Conservation (phyloP, 2,888 invertebrate genomes). For the Sesia bembeciformis region DNA sequence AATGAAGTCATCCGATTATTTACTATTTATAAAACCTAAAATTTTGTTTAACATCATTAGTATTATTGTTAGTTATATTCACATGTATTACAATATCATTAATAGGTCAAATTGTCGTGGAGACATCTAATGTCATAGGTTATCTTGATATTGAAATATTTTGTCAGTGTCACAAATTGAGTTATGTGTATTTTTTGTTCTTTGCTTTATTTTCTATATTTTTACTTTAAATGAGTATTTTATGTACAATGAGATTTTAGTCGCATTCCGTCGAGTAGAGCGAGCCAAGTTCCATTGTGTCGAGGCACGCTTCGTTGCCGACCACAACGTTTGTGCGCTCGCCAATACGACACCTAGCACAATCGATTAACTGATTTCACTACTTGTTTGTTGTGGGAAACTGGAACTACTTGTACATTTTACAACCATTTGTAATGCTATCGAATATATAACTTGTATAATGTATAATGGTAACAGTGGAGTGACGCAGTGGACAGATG, state of each 20-base stretch:
- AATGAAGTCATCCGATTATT: too few species aligned
- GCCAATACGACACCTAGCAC: constrained; percentile 43
- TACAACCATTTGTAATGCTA: too few species aligned
- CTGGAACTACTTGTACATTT: too few species aligned
- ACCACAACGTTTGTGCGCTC: constrained; percentile 31
- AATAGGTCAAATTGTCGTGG: constrained; percentile 2
- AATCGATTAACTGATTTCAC: constrained; percentile 44
- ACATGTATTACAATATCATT: constrained; percentile 1
- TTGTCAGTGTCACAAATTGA: neutral
- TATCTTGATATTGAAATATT: constrained; percentile 6
- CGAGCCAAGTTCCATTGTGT: constrained; percentile 34
- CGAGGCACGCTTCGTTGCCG: constrained; percentile 36
- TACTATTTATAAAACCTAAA: too few species aligned
- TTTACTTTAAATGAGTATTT: neutral
- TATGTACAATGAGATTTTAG: neutral
- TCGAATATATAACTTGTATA: too few species aligned
- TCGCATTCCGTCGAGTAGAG: constrained; percentile 27
- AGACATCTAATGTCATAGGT: constrained; percentile 3
- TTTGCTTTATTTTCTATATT: neutral
- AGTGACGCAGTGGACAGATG: too few species aligned
- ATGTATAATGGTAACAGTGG: too few species aligned
- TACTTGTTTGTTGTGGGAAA: constrained; percentile 18
- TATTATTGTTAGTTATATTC: too few species aligned
- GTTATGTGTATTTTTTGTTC: neutral
- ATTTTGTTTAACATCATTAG: too few species aligned